A percentile compares a stretch with the other conserved stretches of the same genome.
These are phyloP conservation scores for Strigops habroptila DNA, from an alignment of 2,113 vertebrate species.

Conservation along the genomic window DNA sequence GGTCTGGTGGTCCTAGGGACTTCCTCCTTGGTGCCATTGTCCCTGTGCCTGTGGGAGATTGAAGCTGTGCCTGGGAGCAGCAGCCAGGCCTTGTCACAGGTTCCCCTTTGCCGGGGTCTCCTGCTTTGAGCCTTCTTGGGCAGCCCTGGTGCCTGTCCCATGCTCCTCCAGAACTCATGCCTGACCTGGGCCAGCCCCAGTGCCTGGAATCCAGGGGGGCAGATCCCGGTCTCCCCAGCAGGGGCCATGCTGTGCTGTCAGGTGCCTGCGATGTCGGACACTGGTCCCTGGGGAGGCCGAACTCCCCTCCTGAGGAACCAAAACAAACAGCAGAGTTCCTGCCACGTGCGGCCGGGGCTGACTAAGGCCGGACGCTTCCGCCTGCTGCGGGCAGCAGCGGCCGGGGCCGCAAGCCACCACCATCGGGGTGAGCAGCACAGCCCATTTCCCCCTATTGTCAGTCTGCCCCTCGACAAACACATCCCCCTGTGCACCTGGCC, in stretches of 20 bases:
- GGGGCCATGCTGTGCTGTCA: background rate
- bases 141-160: fast-evolving
- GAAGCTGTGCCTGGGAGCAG: background rate
- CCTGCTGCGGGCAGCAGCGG: background rate
- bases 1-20: background rate
- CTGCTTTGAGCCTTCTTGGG: background rate
- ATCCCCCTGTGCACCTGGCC: slow-evolving; percentile 63
- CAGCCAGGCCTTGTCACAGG: background rate
- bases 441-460: slow-evolving; percentile 79
- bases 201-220: fast-evolving
- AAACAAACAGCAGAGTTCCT: slow-evolving; percentile 66
- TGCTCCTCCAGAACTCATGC: fast-evolving
- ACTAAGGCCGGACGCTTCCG: slow-evolving; percentile 72
- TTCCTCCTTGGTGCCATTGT: fast-evolving
- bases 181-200: background rate
- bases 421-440: background rate
- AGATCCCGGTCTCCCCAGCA: background rate
- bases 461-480: slow-evolving; percentile 29
- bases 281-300: background rate
- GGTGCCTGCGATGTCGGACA: background rate
- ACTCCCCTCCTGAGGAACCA: slow-evolving; percentile 7
- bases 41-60: fast-evolving
- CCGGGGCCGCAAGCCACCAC: background rate
- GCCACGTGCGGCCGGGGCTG: slow-evolving; percentile 66
- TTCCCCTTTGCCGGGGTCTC: fast-evolving